phyloP scores from a whole-genome alignment of 2,113 vertebrate species.

The Muntiacus reevesi region DNA sequence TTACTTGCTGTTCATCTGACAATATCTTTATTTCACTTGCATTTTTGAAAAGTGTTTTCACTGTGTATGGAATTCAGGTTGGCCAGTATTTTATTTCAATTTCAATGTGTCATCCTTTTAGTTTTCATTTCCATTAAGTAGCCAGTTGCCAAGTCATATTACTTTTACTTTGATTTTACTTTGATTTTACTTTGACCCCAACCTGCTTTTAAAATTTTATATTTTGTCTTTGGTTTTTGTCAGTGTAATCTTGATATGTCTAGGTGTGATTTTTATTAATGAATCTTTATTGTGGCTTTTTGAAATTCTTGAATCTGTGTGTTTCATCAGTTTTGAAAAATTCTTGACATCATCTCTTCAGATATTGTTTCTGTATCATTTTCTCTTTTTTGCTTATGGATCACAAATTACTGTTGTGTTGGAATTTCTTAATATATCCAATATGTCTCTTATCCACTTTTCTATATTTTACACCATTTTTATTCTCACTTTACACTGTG shows the following conservation, averaged over 20 bases:
- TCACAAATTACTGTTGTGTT: neutral
- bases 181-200: neutral
- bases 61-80: neutral
- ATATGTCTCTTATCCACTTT: neutral
- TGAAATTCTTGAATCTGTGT: neutral
- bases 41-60: neutral
- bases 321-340: neutral
- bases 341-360: neutral
- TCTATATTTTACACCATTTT: neutral
- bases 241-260: neutral
- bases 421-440: neutral
- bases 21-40: neutral
- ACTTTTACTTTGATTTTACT: neutral
- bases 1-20: neutral
- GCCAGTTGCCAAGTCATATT: neutral
- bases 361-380: neutral
- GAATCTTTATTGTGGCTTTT: neutral
- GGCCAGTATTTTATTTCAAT: neutral
- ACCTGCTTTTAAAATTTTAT: neutral
- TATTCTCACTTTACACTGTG: neutral
- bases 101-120: neutral
- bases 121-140: neutral
- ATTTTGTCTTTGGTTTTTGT: neutral
- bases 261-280: neutral
- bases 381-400: neutral